Evolutionary conservation across 2,797 vertebrate genomes (phyloP), one percentile per base, ranked within the genome.

Genomic region (Malurus splendens): DNA sequence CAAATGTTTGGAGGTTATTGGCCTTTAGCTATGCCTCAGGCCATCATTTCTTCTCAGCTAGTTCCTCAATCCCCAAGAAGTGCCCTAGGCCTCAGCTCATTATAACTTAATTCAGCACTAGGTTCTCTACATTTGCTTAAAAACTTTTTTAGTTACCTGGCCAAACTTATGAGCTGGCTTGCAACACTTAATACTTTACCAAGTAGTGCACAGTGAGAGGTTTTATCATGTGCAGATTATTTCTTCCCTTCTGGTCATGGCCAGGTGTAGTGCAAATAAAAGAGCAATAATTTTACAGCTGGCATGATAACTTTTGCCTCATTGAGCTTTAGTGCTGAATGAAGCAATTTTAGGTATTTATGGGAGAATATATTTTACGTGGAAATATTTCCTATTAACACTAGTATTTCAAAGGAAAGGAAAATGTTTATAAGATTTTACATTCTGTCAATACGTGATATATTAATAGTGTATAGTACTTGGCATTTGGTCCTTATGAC

Each of bases 21-120:
- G 91, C 96, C 94, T 76, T 91, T 57, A 84, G 93, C 87, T 73
- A 60, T 68, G 86, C 96, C 93, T 93, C 70, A 56, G 94, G 96
- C 94, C 41, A 27, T 92, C 68, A 82, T 30, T 68, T 71, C 44
- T 59, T 91, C 45, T 93, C 78, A 45, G 38, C 70, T 86, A 50
- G 45, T 81, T 90, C 76, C 80, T 81, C 54, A 83, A 66, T 93
- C 59, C 85, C 60, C 71, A 51, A 41, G 91, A 94, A 90, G 38
- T 66, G 89, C 94, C 73, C 10, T 47, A 82, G 80, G 86, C 90
- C 18, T 72, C 17, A 67, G 76, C 32, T 90, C 72, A 27, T 72
- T 70, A 62, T 84, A 85, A 33, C 88, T 95, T 92, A 83, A 87
- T 94, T 91, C 89, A 82, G 70, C 64, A 50, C 28, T 71, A 62